Conservation (phyloP, 2,113 vertebrate species). For the Bathybates hornii region DNA sequence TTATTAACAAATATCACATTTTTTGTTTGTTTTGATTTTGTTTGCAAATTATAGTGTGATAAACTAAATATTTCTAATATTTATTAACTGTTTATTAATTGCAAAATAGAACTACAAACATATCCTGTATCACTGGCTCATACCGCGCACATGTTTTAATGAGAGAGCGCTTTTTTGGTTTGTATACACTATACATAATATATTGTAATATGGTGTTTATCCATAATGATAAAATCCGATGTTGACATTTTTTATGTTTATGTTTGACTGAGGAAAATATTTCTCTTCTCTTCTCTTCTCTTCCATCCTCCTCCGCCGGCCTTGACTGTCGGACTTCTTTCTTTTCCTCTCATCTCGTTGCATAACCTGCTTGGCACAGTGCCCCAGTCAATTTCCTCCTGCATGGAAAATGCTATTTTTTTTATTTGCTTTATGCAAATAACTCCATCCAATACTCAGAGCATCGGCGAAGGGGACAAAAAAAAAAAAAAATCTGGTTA, state of each 20-base stretch:
- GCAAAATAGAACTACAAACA: background rate
- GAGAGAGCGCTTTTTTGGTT: background rate
- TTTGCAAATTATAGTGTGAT: background rate
- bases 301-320: constrained; percentile 5
- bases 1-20: background rate
- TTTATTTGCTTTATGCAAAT: constrained; percentile 63
- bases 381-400: constrained; percentile 50
- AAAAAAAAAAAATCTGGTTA: background rate
- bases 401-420: constrained; percentile 46
- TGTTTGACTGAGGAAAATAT: background rate
- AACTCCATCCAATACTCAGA: constrained; percentile 5
- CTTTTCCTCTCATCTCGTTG: constrained; percentile 43
- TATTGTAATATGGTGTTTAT: background rate
- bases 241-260: background rate
- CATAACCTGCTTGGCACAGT: constrained; percentile 55
- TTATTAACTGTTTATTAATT: background rate
- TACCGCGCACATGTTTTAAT: background rate
- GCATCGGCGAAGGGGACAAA: background rate
- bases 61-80: background rate
- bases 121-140: background rate
- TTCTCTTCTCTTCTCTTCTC: background rate
- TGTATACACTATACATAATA: background rate
- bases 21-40: background rate
- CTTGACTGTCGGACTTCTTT: constrained; percentile 16
- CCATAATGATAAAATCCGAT: background rate